Evolutionary conservation across 1,140 invertebrate species (phyloP).

Genomic region (Anastrepha ludens): DNA sequence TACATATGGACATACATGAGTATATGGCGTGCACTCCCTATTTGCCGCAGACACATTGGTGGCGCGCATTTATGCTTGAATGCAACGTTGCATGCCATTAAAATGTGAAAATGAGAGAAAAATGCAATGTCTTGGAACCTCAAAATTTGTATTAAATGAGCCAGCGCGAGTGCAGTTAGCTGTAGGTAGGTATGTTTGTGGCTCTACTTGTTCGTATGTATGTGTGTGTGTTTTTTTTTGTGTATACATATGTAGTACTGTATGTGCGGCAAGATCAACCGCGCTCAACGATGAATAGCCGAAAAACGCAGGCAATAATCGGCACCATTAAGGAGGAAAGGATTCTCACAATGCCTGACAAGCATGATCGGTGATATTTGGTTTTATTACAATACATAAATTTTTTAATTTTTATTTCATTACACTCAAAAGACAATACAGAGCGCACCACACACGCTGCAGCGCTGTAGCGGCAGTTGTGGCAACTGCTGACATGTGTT

Average conservation of each 20-base stretch:
- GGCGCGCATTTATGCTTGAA: slow-evolving; percentile 34
- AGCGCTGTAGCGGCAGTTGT: not conserved
- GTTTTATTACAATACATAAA: not conserved
- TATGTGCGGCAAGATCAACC: slow-evolving; percentile 16
- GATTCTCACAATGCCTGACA: slow-evolving; percentile 5
- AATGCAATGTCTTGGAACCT: slow-evolving; percentile 32
- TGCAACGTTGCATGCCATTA: slow-evolving; percentile 51
- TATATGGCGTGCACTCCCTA: not conserved
- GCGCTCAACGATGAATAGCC: not conserved
- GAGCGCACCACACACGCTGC: slow-evolving; percentile 8
- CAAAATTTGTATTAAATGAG: slow-evolving; percentile 42
- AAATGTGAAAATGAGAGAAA: slow-evolving; percentile 32
- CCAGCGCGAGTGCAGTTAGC: not conserved
- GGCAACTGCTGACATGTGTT: not conserved
- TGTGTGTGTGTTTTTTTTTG: not conserved
- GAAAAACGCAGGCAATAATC: not conserved
- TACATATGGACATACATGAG: not conserved
- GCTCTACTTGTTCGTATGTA: not conserved
- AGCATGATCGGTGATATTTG: slow-evolving; percentile 8
- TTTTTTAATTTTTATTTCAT: slow-evolving; percentile 34
- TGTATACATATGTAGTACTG: not conserved
- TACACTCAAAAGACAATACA: not conserved
- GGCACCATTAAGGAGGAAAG: not conserved
- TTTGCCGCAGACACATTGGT: slow-evolving; percentile 52
- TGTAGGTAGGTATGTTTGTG: not conserved